These are phyloP conservation scores for Eira barbara DNA, from an alignment of 2,113 vertebrate genomes.

Conservation along the genomic window DNA sequence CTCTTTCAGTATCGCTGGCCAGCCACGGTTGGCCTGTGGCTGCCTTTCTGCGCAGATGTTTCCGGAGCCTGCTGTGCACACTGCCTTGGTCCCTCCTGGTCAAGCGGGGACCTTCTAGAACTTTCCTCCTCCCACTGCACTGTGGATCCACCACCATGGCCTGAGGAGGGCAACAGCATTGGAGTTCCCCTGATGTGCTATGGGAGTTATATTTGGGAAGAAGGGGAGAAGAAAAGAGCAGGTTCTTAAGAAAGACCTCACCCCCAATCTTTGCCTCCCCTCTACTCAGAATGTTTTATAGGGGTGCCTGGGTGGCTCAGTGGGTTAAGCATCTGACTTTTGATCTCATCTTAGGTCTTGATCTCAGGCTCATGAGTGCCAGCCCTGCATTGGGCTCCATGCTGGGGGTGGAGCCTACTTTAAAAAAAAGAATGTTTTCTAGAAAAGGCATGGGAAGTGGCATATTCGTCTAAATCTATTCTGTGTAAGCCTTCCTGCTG, in stretches of 20 bases:
- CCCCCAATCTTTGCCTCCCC: not conserved
- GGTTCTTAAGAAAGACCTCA: not conserved
- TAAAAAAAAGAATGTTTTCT: not conserved
- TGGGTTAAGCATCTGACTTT: not conserved
- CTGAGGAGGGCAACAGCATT: fast-evolving
- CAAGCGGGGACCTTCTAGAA: fast-evolving
- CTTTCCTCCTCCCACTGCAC: fast-evolving
- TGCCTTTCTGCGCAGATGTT: not conserved
- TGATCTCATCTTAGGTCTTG: not conserved
- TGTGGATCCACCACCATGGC: fast-evolving
- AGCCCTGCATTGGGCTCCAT: not conserved
- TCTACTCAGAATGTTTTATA: fast-evolving
- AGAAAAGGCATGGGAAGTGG: not conserved
- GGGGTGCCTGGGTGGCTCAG: not conserved
- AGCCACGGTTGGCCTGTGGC: fast-evolving
- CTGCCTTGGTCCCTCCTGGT: fast-evolving
- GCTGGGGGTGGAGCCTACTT: not conserved
- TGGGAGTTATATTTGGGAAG: not conserved
- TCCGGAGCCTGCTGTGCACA: fast-evolving
- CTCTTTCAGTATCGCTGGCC: fast-evolving
- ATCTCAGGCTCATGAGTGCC: not conserved
- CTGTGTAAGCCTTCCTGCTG: fast-evolving
- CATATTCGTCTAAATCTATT: not conserved
- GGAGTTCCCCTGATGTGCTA: fast-evolving
- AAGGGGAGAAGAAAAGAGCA: fast-evolving